Evolutionary conservation across 1,140 invertebrate species (phyloP), one percentile per base, ranked within the genome.

Genomic region (Leguminivora glycinivorella): DNA sequence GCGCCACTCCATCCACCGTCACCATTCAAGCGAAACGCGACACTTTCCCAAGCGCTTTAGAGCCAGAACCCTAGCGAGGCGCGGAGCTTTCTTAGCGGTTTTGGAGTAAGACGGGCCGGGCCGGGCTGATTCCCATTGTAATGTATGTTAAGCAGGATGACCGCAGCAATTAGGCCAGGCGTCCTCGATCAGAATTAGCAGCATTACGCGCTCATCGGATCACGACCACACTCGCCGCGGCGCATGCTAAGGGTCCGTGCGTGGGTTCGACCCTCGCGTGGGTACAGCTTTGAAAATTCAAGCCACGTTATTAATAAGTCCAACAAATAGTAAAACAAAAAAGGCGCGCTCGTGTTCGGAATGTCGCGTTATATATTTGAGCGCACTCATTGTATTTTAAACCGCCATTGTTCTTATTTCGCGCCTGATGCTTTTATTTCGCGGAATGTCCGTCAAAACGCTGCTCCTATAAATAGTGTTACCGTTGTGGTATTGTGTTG

Each of bases 331-430:
- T 87, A 22, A 22, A 52, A 52, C 85, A 77, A 87, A 90, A 90
- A 87, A 88, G 86, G 82, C 83, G 81, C 81, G 81, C 75, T 87
- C 86, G 88, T 90, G 86, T 87, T 85, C 80, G 82, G 85, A 88
- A 89, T 87, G 84, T 83, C 80, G 85, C 81, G 79, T 84, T 85
- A 83, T 86, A 84, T 85, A 84, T 87, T 87, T 84, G 75, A 86
- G 84, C 83, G 81, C 81, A 83, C 84, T 89, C 85, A 88, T 90
- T 89, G 87, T 89, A 89, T 88, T 88, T 84, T 89, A 89, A 88
- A 88, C 80, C 80, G 81, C 87, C 77, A 88, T 88, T 87, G 85
- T 88, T 85, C 86, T 84, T 82, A 83, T 81, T 88, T 88, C 84
- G 87, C 87, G 85, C 84, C 85, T 83, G 63, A 69, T 74, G 38